Evolutionary conservation across 2,888 invertebrate species (phyloP).

Genomic region (Cerceris ruficornis): DNA sequence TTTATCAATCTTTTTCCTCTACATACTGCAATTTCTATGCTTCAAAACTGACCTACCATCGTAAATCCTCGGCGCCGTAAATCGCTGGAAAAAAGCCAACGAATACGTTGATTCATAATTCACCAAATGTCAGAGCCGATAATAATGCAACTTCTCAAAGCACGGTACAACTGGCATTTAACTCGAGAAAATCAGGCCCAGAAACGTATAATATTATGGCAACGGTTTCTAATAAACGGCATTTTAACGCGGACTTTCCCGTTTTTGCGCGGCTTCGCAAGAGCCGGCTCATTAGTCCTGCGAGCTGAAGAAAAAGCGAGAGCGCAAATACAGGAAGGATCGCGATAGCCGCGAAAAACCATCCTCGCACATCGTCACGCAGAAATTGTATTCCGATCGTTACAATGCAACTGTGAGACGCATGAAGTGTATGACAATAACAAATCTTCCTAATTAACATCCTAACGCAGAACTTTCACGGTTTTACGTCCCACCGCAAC

Average conservation of each 20-base stretch:
- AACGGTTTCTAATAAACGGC: slow-evolving; percentile 37
- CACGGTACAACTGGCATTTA: too few species aligned
- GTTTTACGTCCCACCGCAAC: slow-evolving; percentile 9
- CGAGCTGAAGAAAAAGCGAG: slow-evolving; percentile 51
- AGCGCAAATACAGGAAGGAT: slow-evolving; percentile 43
- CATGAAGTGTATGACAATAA: slow-evolving; percentile 19
- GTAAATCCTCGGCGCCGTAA: too few species aligned
- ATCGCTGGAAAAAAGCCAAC: too few species aligned
- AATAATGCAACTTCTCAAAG: too few species aligned
- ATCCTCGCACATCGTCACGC: not conserved
- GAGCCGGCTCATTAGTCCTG: slow-evolving; percentile 51
- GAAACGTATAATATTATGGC: slow-evolving; percentile 6
- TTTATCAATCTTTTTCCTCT: too few species aligned
- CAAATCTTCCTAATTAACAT: slow-evolving; percentile 41
- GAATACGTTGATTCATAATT: too few species aligned
- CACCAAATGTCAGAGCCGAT: too few species aligned
- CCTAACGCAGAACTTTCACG: slow-evolving; percentile 29
- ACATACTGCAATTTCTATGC: too few species aligned
- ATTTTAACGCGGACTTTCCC: slow-evolving; percentile 41
- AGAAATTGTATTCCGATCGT: slow-evolving; percentile 20
- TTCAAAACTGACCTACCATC: too few species aligned
- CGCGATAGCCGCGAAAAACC: slow-evolving; percentile 8
- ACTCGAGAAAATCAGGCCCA: not conserved
- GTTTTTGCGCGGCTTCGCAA: slow-evolving; percentile 40
- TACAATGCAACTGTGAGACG: slow-evolving; percentile 11